A percentile compares a stretch with the other conserved stretches of the same genome.
phyloP scores from a whole-genome alignment of 2,797 vertebrate species.

The Lagodon rhomboides region DNA sequence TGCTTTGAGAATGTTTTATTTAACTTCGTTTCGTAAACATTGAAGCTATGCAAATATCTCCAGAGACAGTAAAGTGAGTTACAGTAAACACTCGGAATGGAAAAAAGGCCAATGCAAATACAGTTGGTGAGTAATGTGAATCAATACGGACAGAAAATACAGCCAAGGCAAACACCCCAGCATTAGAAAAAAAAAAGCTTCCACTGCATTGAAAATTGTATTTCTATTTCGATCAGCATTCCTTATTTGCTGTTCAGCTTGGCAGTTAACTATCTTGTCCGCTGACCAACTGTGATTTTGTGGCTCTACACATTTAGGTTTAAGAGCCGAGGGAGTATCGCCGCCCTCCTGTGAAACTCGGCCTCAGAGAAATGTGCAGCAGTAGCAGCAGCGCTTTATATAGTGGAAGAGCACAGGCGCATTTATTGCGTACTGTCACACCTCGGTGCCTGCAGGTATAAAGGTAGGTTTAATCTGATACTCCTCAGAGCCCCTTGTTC shows the following conservation, averaged over 20 bases:
- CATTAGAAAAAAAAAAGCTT: neutral
- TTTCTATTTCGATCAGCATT: neutral
- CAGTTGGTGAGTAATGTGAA: neutral
- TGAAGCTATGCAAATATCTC: neutral
- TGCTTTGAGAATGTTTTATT: slow-evolving; percentile 18
- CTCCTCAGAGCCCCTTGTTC: slow-evolving; percentile 34
- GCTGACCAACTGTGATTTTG: slow-evolving; percentile 25
- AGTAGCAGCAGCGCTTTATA: slow-evolving; percentile 42
- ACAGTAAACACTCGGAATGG: neutral
- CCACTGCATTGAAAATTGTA: neutral
- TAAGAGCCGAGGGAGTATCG: slow-evolving; percentile 33
- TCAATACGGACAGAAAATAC: neutral
- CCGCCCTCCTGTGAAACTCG: slow-evolving; percentile 19
- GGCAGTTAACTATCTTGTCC: slow-evolving; percentile 3
- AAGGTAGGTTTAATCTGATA: slow-evolving; percentile 37
- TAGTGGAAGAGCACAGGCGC: slow-evolving; percentile 13
- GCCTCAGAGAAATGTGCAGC: slow-evolving; percentile 28
- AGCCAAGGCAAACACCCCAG: neutral
- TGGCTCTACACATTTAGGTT: slow-evolving; percentile 7
- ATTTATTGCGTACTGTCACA: slow-evolving; percentile 59
- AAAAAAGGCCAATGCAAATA: neutral
- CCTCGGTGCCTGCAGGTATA: slow-evolving; percentile 50
- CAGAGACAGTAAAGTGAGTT: neutral
- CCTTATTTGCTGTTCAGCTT: neutral
- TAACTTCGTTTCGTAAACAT: neutral